Base-by-base conservation (phyloP, 2,113 vertebrate genomes). In the Podarcis muralis region DNA sequence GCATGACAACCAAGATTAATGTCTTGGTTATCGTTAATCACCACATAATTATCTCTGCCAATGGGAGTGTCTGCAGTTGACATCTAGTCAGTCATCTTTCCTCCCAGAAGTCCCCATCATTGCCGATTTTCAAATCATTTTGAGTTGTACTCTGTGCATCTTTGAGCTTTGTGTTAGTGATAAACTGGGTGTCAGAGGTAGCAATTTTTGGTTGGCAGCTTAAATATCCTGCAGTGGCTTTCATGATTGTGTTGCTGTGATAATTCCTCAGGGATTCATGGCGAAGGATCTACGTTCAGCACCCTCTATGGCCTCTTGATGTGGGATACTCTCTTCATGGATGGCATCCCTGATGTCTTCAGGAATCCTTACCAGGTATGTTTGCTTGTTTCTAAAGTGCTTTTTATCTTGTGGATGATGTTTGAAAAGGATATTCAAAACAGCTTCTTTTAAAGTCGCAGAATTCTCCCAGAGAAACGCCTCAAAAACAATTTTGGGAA, bases 311-410 rank as follows among this genome's bases (percentile, higher is more conserved):
- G 97, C 11, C 97, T 99, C 88, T 97, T 99, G 0, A 95, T 99
- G 84, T 99, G 99, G 98, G 98, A 99, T 81, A 84, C 98, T 2
- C 94, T 99, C 94, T 99, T 98, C 94, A 98, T 98, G 98, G 97
- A 97, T 1, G 97, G 95, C 7, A 89, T 99, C 84, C 97, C 98
- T 0, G 99, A 99, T 0, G 97, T 98, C 90, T 99, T 99, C 93
- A 96, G 98, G 92, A 99, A 98, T 22, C 94, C 97, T 1, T 99
- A 98, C 94, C 99, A 99, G 98, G 99, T 99, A 95, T 75, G 23
- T 40, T 78, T 85, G 27, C 9, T 53, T 20, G 3, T 62, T 43
- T 35, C 43, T 69, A 7, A 9, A 8, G 81, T 40, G 23, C 23
- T 85, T 81, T 83, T 0, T 2, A 18, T 12, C 1, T 0, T 78